These are phyloP conservation scores for Ahaetulla prasina DNA, from an alignment of 2,113 vertebrate genomes.

Conservation along the genomic window DNA sequence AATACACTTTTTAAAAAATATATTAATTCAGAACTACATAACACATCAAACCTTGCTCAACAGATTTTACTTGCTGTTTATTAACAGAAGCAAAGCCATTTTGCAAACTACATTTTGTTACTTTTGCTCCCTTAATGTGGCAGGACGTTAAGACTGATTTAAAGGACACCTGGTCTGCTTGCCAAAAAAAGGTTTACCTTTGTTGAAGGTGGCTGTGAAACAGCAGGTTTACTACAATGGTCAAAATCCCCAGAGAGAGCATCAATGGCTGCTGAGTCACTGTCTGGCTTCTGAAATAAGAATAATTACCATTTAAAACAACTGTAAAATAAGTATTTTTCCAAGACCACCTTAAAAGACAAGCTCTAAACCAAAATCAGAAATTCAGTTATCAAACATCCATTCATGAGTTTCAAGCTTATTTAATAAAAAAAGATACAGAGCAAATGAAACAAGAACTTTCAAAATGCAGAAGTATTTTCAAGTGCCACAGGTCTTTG, in stretches of 20 bases:
- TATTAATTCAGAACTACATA: background rate
- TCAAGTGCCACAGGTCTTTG: background rate
- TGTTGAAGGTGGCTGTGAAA: slow-evolving; percentile 36
- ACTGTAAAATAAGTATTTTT: background rate
- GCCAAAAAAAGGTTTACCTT: slow-evolving; percentile 58
- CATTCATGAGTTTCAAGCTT: background rate
- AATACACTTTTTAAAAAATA: background rate
- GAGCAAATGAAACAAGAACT: background rate
- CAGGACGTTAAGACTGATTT: background rate
- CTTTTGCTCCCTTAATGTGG: background rate
- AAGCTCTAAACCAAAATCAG: background rate
- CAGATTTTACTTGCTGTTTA: background rate
- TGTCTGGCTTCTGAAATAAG: slow-evolving; percentile 55
- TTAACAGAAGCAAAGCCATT: background rate
- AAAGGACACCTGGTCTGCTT: background rate
- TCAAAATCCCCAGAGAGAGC: slow-evolving; percentile 65
- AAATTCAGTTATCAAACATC: background rate
- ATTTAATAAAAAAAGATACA: background rate
- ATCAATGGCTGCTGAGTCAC: slow-evolving; percentile 59
- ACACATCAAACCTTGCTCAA: background rate
- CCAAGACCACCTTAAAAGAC: background rate
- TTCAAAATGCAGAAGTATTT: background rate
- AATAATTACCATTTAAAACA: background rate
- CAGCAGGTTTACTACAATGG: slow-evolving; percentile 44
- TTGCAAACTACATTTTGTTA: background rate